Conservation (phyloP, 2,888 invertebrate species). For the Stramonita haemastoma region DNA sequence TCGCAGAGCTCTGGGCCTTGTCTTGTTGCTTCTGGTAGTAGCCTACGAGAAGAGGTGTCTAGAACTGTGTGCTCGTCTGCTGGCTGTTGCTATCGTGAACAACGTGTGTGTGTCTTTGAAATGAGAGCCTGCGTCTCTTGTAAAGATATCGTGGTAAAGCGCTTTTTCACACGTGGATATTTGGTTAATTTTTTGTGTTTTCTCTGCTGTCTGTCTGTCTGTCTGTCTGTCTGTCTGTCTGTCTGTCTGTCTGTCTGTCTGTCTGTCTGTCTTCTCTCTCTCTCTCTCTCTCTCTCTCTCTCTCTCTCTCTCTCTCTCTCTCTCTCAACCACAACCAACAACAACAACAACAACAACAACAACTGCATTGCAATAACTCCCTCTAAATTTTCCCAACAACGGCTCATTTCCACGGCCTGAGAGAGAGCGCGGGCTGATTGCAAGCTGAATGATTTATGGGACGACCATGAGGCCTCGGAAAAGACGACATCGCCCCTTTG, state of each 20-base stretch:
- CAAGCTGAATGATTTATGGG: neutral
- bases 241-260: neutral
- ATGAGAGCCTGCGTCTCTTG: no score
- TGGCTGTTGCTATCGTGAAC: no score
- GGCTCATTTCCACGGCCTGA: neutral
- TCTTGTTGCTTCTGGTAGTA: no score
- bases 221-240: neutral
- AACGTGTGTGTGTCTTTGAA: no score
- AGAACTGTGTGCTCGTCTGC: no score
- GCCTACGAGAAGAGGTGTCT: no score
- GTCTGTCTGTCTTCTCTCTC: conserved; percentile 12
- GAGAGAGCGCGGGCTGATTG: neutral
- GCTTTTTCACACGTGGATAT: neutral
- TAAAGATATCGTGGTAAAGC: neutral
- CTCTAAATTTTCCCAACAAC: neutral
- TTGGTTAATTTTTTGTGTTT: neutral
- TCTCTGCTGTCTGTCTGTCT: neutral
- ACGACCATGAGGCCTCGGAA: neutral
- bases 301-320: neutral
- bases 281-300: conserved; percentile 7
- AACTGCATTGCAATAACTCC: no score
- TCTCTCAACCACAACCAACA: neutral
- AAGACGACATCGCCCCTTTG: conserved; percentile 5
- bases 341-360: neutral
- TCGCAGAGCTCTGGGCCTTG: no score